Evolutionary conservation across 2,797 vertebrate species (phyloP), one percentile per base, ranked within the genome.

Genomic region (Natrix natrix): DNA sequence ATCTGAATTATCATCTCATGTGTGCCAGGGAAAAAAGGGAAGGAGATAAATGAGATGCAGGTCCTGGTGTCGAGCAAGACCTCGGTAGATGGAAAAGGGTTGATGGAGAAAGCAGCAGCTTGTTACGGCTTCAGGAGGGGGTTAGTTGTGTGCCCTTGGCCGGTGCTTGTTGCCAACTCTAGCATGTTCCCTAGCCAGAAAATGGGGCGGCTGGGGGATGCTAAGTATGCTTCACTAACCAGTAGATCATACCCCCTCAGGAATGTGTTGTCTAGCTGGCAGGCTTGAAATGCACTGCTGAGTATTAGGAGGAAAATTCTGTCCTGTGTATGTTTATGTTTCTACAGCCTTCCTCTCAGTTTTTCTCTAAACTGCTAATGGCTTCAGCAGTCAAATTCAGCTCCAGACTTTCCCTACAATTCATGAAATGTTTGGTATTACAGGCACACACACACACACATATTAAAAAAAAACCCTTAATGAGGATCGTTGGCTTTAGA

Each of bases 191-290:
- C 90, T 0, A 13, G 94, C 96, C 95, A 96, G 91, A 95, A 91
- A 87, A 32, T 60, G 22, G 43, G 26, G 78, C 86, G 91, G 92
- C 92, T 26, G 91, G 94, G 86, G 0, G 4, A 92, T 83, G 90
- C 93, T 94, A 93, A 94, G 92, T 88, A 87, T 78, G 96, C 95
- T 94, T 96, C 96, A 94, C 91, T 96, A 63, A 95, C 92, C 95
- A 96, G 95, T 95, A 94, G 94, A 94, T 93, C 0, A 0, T 96
- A 93, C 93, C 96, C 96, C 94, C 3, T 14, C 92, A 93, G 94
- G 93, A 96, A 96, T 95, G 91, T 94, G 87, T 60, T 96, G 91
- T 94, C 96, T 95, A 93, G 94, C 91, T 96, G 96, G 95, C 95
- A 96, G 94, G 69, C 24, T 96, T 92, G 92, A 93, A 94, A 96